Evolutionary conservation across 2,113 vertebrate genomes (phyloP).

Genomic region (Labeo catla): DNA sequence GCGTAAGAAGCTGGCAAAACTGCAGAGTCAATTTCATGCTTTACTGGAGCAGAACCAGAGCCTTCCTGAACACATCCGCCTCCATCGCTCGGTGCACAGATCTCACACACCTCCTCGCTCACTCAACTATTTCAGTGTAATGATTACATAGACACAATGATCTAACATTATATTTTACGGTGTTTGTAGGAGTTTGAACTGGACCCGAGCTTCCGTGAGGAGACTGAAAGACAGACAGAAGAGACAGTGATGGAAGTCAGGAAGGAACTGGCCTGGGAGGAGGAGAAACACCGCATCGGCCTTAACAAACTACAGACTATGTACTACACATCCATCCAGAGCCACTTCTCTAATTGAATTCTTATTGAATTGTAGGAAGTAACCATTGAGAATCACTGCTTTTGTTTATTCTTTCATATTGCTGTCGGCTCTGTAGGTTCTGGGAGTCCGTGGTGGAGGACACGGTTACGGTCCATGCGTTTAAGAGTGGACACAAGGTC

Average conservation of each 20-base stretch:
- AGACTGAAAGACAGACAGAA: slow-evolving; percentile 73
- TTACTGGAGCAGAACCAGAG: slow-evolving; percentile 78
- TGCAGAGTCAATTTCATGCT: slow-evolving; percentile 75
- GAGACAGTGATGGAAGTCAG: slow-evolving; percentile 75
- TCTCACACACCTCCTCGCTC: slow-evolving; percentile 10
- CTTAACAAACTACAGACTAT: slow-evolving; percentile 80
- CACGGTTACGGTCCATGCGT: slow-evolving; percentile 79
- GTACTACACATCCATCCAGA: not conserved
- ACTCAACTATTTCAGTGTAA: not conserved
- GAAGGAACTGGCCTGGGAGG: slow-evolving; percentile 86
- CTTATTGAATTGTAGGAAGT: not conserved
- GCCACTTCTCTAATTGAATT: too few species aligned
- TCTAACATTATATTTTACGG: slow-evolving; percentile 22
- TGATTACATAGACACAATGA: not conserved
- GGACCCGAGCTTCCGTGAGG: slow-evolving; percentile 78
- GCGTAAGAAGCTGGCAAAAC: slow-evolving; percentile 71
- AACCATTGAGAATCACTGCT: not conserved
- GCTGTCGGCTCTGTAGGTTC: slow-evolving; percentile 75
- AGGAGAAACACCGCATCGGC: slow-evolving; percentile 76
- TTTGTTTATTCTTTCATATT: not conserved
- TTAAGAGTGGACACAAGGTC: slow-evolving; percentile 79
- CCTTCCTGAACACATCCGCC: slow-evolving; percentile 82
- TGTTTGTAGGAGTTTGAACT: slow-evolving; percentile 81
- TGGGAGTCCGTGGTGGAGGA: slow-evolving; percentile 73
- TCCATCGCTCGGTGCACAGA: slow-evolving; percentile 75